Conservation (phyloP, 2,888 invertebrate genomes). For the Hemicrepidius hirtus region DNA sequence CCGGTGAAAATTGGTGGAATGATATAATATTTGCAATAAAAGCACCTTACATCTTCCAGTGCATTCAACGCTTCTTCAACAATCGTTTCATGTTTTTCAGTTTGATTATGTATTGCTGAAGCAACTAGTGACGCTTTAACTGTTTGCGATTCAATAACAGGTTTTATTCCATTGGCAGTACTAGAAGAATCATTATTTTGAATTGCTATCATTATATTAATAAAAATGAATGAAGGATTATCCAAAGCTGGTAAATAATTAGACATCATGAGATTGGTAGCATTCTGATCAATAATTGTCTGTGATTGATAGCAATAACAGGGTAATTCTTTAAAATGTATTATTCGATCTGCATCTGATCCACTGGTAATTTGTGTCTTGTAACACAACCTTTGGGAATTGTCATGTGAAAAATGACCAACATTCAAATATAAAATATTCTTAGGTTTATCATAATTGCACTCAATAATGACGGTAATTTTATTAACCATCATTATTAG, state of each 20-base stretch:
- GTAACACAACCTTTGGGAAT: background rate
- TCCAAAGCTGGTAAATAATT: constrained; percentile 5
- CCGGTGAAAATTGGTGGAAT: background rate
- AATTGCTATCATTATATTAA: background rate
- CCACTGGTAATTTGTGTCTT: constrained; percentile 1
- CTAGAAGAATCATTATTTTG: background rate
- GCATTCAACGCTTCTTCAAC: background rate
- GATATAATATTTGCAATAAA: background rate
- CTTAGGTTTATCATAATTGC: background rate
- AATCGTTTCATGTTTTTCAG: background rate
- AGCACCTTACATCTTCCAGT: background rate
- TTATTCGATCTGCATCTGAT: background rate
- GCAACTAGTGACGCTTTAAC: too few species aligned
- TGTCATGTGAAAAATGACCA: background rate
- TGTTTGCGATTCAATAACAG: background rate
- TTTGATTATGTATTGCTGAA: too few species aligned
- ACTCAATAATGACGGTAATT: too few species aligned
- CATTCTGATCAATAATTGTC: background rate
- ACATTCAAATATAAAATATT: constrained; percentile 6
- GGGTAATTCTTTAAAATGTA: background rate
- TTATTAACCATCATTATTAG: too few species aligned
- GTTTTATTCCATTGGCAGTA: too few species aligned
- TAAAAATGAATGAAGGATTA: background rate
- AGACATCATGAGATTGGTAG: background rate
- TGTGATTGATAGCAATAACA: background rate